Evolutionary conservation across 2,797 vertebrate genomes (phyloP), one percentile per base, ranked within the genome.

Genomic region (Lophotriccus pileatus): DNA sequence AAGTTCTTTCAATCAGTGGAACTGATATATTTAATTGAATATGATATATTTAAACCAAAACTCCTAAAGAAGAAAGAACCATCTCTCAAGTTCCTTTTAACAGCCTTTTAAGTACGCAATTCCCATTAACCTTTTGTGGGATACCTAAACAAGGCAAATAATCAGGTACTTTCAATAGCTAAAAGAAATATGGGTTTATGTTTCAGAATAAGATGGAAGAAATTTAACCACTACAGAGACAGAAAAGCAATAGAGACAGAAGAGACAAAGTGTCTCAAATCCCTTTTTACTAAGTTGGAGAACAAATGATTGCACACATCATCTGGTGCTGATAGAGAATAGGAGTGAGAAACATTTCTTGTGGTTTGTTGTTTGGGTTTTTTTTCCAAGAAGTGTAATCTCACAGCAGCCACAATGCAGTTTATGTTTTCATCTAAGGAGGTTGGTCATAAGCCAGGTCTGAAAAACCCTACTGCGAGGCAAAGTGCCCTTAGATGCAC

Each of bases 211-310:
- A 63, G 76, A 24, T 7, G 49, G 47, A 94, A 93, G 84, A 92
- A 53, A 56, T 84, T 62, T 90, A 66, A 39, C 32, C 19, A 56
- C 34, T 55, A 15, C 6, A 2, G 66, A 90, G 37, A 70, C 3
- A 1, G 32, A 93, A 95, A 96, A 79, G 36, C 73, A 93, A 39
- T 36, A 60, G 72, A 89, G 32, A 75, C 60, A 87, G 68, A 95
- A 85, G 78, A 96, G 89, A 64, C 21, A 87, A 58, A 56, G 5
- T 52, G 8, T 74, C 58, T 87, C 34, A 76, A 62, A 63, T 7
- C 8, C 23, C 24, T 50, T 94, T 77, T 30, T 62, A 74, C 39
- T 46, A 50, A 59, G 22, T 9, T 56, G 50, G 36, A 75, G 68
- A 74, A 77, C 21, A 87, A 21, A 89, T 90, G 25, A 82, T 22